phyloP scores from a whole-genome alignment of 37 sponge, comb jelly and placozoan species.

The Petrosia ficiformis region DNA sequence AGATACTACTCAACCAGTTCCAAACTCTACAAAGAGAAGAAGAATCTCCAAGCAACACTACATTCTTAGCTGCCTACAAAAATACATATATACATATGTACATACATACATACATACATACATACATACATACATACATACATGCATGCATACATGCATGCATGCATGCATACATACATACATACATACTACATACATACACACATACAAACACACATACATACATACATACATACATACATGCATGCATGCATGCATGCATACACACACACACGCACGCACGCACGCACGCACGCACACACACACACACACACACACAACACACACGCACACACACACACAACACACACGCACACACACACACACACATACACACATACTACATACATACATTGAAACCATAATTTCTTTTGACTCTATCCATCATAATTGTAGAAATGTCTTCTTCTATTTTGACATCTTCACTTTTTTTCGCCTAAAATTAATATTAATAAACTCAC shows the following conservation, averaged over 20 bases:
- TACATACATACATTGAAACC: conserved; percentile 70
- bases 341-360: neutral
- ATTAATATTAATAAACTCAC: no score
- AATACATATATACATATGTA: neutral
- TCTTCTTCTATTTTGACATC: conserved; percentile 23
- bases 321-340: neutral
- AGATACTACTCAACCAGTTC: no score
- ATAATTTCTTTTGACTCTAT: conserved; percentile 59
- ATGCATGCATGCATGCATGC: no score
- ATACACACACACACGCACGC: no score
- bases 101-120: conserved; percentile 8
- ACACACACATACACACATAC: neutral
- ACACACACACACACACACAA: no score
- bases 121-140: neutral
- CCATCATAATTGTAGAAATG: conserved; percentile 62
- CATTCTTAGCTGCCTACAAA: neutral
- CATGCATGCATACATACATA: neutral
- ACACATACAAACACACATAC: no score
- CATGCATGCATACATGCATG: neutral
- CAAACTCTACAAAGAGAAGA: no score
- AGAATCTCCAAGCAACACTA: no score
- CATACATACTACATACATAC: conserved; percentile 2
- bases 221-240: no score
- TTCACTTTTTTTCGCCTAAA: neutral
- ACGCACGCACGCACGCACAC: no score